Evolutionary conservation across 2,797 vertebrate genomes (phyloP), one percentile per base, ranked within the genome.

Genomic region (Ambastaia sidthimunki): DNA sequence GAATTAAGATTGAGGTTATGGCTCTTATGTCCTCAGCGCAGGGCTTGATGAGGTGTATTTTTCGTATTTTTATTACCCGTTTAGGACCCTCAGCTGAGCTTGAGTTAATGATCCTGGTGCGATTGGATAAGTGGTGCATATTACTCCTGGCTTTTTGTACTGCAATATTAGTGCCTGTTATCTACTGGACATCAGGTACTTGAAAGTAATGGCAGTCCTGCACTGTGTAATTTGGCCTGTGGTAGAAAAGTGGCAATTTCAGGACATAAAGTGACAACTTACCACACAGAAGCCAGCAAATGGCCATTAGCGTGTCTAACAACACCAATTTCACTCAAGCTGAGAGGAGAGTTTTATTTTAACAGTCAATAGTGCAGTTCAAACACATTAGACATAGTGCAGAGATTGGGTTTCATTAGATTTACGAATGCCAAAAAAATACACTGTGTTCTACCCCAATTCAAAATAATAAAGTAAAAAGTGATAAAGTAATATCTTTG

Each of bases 1-100:
- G 88, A 89, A 90, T 80, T 91, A 88, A 91, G 83, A 91, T 90
- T 88, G 85, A 85, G 85, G 84, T 88, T 87, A 88, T 82, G 84
- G 76, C 87, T 87, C 86, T 89, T 89, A 88, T 87, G 89, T 71
- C 62, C 78, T 59, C 79, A 68, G 86, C 82, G 10, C 1, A 4
- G 5, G n/a, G 31, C 19, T 82, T 88, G 84, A 80, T 54, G 82
- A 52, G 3, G 63, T 65, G 80, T 44, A 63, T 70, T 86, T 85
- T 87, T 86, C 62, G 80, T 44, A 63, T 70, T 86, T 85, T 87
- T 86, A 87, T 90, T 85, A 80, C 28, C 41, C 78, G 76, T 79
- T 83, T 89, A 85, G 90, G 85, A 73, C 86, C 50, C 52, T 86
- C 81, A 76, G 41, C 41, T 44, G 10, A 44, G 41, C 41, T 44